These are phyloP conservation scores for Sebastes itinus DNA, from an alignment of 2,797 vertebrate species.

Conservation along the genomic window DNA sequence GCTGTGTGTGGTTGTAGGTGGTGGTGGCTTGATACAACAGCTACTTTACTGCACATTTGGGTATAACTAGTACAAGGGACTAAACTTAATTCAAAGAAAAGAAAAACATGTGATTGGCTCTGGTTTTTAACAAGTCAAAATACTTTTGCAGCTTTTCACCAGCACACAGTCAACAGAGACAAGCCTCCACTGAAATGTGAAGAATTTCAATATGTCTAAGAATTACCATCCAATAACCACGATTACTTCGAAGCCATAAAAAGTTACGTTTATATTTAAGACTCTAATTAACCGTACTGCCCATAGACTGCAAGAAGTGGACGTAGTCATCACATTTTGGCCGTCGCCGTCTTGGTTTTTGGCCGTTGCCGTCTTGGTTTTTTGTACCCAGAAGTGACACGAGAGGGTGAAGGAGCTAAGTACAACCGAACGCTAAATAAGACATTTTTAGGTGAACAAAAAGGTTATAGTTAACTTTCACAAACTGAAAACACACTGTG, in stretches of 20 bases:
- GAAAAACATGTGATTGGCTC: not conserved
- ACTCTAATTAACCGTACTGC: not conserved
- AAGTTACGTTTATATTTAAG: not conserved
- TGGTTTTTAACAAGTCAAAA: not conserved
- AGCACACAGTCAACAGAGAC: not conserved
- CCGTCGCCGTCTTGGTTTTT: too few species aligned
- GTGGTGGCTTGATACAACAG: not conserved
- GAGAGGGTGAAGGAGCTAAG: too few species aligned
- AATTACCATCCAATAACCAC: not conserved
- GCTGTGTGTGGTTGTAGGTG: not conserved
- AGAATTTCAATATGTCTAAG: not conserved
- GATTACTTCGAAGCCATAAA: not conserved
- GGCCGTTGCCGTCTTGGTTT: too few species aligned
- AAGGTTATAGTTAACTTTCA: too few species aligned
- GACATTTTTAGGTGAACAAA: too few species aligned
- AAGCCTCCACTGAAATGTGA: not conserved
- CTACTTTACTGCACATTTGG: not conserved
- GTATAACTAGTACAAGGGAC: not conserved
- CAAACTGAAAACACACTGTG: too few species aligned
- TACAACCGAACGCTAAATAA: too few species aligned
- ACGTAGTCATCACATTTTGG: not conserved
- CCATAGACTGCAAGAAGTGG: not conserved
- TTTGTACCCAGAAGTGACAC: too few species aligned
- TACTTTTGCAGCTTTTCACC: not conserved
- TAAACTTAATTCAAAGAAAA: not conserved